Evolutionary conservation across 2,888 invertebrate species (phyloP), one percentile per base, ranked within the genome.

Genomic region (Nezara viridula): DNA sequence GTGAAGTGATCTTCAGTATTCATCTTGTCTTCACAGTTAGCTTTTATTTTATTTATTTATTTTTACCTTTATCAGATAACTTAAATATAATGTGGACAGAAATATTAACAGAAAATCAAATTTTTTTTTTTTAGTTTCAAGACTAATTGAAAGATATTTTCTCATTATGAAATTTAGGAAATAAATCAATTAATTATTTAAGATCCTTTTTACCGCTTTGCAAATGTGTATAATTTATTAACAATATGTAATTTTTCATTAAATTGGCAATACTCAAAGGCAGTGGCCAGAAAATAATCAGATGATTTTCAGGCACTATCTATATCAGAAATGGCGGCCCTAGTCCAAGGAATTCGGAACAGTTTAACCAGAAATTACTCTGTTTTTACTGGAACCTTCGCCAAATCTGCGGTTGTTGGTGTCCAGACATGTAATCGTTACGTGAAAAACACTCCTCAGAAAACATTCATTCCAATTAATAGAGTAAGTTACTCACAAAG

Each of bases 311-410:
- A 81, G n/a, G 81, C 44, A 44, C 81, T n/a, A 44, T 81, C 44
- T 24, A 2, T 81, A 86, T 86, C 86, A 90, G 89, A 90, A 90
- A 91, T 91, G 91, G 90, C 91, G 77, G 91, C 91, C 81, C 89
- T 91, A 52, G 91, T 90, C 27, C 91, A 91, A 88, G 90, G 91
- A 81, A 88, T 91, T 89, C 73, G 89, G 77, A 86, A 85, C 85
- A 60, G 89, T 86, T 89, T 90, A 89, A 66, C 85, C n/a, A 86
- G 86, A 52, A 89, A 89, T 88, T 90, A 90, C 85, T 87, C 89
- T 49, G 89, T 90, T 27, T 89, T 90, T 73, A 90, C 88, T 85
- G 87, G 89, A 44, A 85, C 90, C 5, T 77, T 90, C 24, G 49
- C 88, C 19, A 90, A 90, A 90, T 89, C 90, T 19, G 77, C 87